Evolutionary conservation across 2,888 invertebrate genomes (phyloP), one percentile per base, ranked within the genome.

Genomic region (Platerodrilus igneus): DNA sequence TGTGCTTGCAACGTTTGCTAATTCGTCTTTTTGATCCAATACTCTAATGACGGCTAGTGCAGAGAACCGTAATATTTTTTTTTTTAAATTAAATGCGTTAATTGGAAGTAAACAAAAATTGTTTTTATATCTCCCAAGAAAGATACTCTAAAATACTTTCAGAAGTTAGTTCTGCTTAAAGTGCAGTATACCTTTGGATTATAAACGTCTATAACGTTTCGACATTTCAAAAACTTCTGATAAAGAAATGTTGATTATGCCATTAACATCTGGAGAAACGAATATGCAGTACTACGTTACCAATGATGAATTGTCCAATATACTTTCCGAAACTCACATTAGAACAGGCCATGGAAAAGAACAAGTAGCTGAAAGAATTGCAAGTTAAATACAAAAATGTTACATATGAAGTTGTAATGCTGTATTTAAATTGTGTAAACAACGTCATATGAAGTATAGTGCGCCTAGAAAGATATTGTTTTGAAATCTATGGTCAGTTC

Each of bases 331-430:
- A 50, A 49, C 49, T 45, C 55, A 55, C 43, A 38, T 41, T 15
- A 44, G 50, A 47, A 59, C 35, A 46, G 54, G 57, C 42, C 50
- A 58, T 38, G 55, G 55, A 47, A 55, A 55, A 47, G 53, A 51
- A 48, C 51, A 50, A 13, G n/a, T 19, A 45, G 53, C 41, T 55
- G 36, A 51, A 52, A 45, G 50, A 58, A 46, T 50, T 58, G 41
- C 51, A 58, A 49, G 36, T 49, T 43, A 48, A 45, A 48, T 57
- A 58, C 47, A 56, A 57, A 54, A 56, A 57, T 48, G 44, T 55
- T 50, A 57, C 56, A 28, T 47, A 51, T 45, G 47, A 52, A 48
- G 48, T 48, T 32, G 43, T 57, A 41, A 50, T 51, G 51, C 31
- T 55, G 31, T 57, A 52, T 45, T 49, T 56, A 40, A 50, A 48